Base-by-base conservation (phyloP, 2,113 vertebrate genomes). In the Pelobates fuscus region DNA sequence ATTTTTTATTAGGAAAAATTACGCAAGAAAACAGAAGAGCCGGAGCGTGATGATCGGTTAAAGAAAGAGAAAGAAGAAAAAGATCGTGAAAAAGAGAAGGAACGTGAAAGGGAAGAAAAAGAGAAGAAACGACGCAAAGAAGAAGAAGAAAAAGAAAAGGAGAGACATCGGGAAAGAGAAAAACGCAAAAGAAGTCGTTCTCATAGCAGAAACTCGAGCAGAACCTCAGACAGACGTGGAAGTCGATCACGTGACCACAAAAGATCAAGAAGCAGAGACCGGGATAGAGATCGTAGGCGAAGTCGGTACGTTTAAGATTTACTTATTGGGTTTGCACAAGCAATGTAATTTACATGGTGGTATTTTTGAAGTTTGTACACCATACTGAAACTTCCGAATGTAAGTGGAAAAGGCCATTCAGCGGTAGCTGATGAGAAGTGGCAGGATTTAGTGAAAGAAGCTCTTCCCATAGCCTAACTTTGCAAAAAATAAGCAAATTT, bases 191-290 rank as follows among this genome's bases (percentile, higher is more conserved):
- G 96, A 67, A 98, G 97, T 84, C 91, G 94, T 78, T 98, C 96
- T 0, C 89, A 93, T 79, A 98, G 95, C 81, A 90, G 95, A 64
- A 95, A 98, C 79, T 98, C 96, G 2, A 97, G 96, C 81, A 89
- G 94, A 46, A 86, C 95, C 0, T 98, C 97, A 6, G 97, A 98
- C 80, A 91, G 96, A 77, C 93, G 94, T 37, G 89, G 94, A 79
- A 98, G 96, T 86, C 85, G 95, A 20, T 97, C 97, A 61, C 91
- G 95, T 67, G 97, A 99, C 75, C 94, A 96, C 81, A 94, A 94
- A 82, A 88, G 95, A 69, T 98, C 96, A 79, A 92, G 95, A 88
- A 99, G 97, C 90, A 92, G 94, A 82, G 97, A 98, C 18, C 91
- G 95, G 87, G 98, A 96, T 89, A 92, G 94, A 82, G 97, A 98